Evolutionary conservation across 2,797 vertebrate genomes (phyloP).

Genomic region (Telmatherina bonti): DNA sequence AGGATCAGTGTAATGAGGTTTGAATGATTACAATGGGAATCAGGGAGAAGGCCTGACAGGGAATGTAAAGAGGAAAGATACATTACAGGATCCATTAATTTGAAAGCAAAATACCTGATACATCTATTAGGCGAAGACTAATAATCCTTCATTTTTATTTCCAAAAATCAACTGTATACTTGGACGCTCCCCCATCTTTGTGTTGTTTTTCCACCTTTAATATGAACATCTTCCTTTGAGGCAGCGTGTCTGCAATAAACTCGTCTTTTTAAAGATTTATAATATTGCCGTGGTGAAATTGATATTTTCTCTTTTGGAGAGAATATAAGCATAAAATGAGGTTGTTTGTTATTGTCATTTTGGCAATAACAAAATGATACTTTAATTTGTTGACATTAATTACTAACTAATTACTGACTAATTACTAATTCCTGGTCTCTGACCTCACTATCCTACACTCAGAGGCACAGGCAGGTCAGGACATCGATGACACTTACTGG

Average conservation of each 20-base stretch:
- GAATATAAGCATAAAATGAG: too few relatives aligned
- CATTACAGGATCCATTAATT: conserved; percentile 57
- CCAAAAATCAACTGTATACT: background rate
- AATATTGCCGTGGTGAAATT: too few relatives aligned
- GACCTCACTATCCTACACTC: too few relatives aligned
- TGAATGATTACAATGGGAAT: conserved; percentile 79
- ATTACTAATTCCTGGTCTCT: too few relatives aligned
- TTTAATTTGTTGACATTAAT: too few relatives aligned
- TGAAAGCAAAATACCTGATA: conserved; percentile 22
- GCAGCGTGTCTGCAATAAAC: conserved; percentile 35
- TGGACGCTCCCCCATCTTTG: background rate
- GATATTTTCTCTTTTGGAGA: too few relatives aligned
- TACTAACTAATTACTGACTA: too few relatives aligned
- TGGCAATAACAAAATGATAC: too few relatives aligned
- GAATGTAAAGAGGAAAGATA: conserved; percentile 47
- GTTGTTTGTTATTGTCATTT: too few relatives aligned
- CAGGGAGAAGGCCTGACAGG: conserved; percentile 57
- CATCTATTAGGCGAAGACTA: conserved; percentile 8
- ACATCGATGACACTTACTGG: too few relatives aligned
- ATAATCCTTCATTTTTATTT: conserved; percentile 12
- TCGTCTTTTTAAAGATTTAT: background rate
- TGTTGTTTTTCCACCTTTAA: background rate
- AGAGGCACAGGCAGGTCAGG: too few relatives aligned
- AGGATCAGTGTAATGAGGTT: conserved; percentile 79
- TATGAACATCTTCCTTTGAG: conserved; percentile 21